A percentile compares a stretch with the other conserved stretches of the same genome.
Conservation (phyloP, 30 jellyfish, hydroid and myxozoan species). For the Aurelia coerulea region DNA sequence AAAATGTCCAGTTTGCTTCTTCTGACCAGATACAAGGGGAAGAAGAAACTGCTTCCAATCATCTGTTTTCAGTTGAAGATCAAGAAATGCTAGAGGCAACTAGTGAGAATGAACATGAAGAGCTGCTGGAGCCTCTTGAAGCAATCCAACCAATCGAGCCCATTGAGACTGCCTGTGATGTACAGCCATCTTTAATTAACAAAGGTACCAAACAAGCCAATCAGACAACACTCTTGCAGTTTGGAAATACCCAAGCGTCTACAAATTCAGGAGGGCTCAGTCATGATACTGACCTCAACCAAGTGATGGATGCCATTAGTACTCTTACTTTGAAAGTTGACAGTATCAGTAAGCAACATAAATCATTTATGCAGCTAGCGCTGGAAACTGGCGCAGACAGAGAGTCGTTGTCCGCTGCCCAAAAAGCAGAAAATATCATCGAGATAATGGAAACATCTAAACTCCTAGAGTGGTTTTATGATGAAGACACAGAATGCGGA, state of each 20-base stretch:
- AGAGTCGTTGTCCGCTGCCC: background rate
- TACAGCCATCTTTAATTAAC: background rate
- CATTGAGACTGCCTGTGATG: no score
- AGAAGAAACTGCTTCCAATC: no score
- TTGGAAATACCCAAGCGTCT: background rate
- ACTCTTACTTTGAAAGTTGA: slow-evolving; percentile 35
- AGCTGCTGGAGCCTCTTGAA: no score
- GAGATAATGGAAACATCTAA: slow-evolving; percentile 29
- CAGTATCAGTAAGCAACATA: slow-evolving; percentile 26
- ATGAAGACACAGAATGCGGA: slow-evolving; percentile 31
- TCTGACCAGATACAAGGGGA: no score
- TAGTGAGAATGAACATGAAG: no score
- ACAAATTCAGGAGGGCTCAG: no score
- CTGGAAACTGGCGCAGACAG: slow-evolving; percentile 7
- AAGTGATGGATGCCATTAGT: slow-evolving; percentile 34
- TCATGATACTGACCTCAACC: no score
- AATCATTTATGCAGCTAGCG: slow-evolving; percentile 18
- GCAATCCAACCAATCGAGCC: no score
- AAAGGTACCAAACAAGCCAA: background rate
- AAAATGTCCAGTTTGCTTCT: slow-evolving; percentile 2
- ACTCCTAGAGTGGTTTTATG: slow-evolving; percentile 41
- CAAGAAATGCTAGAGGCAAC: no score
- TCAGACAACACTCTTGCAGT: background rate
- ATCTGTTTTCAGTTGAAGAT: no score
- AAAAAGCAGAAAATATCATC: slow-evolving; percentile 30